Conservation (phyloP, 2,113 vertebrate species). For the Petromus typicus region DNA sequence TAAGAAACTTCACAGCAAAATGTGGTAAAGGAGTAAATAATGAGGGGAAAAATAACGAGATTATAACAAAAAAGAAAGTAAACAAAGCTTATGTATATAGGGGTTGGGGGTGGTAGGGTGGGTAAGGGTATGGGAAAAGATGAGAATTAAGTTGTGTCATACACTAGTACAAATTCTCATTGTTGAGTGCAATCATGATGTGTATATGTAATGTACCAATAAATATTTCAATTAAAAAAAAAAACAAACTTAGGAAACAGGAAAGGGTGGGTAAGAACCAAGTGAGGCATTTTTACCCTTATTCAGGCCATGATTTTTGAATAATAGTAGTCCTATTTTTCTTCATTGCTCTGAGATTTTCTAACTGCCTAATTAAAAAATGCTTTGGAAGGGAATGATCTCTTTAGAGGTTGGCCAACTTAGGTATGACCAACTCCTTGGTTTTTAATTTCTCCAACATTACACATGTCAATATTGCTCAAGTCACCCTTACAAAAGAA, state of each 20-base stretch:
- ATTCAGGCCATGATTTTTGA: not conserved
- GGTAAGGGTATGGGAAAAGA: too few relatives aligned
- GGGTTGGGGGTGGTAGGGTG: too few relatives aligned
- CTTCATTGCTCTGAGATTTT: not conserved
- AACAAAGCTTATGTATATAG: too few relatives aligned
- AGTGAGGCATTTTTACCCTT: not conserved
- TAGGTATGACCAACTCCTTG: not conserved
- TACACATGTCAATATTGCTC: not conserved
- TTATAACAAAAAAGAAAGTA: too few relatives aligned
- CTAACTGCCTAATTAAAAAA: not conserved
- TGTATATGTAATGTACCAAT: too few relatives aligned
- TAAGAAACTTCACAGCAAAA: too few relatives aligned
- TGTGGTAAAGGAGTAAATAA: too few relatives aligned
- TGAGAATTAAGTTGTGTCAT: too few relatives aligned
- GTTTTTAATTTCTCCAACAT: not conserved
- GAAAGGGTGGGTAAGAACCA: not conserved
- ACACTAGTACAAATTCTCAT: too few relatives aligned
- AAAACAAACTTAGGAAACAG: not conserved
- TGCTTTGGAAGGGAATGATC: not conserved
- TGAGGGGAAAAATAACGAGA: too few relatives aligned
- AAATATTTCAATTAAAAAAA: too few relatives aligned
- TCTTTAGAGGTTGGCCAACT: not conserved
- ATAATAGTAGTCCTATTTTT: not conserved
- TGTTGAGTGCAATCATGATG: too few relatives aligned
- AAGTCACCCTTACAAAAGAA: not conserved